phyloP scores from a whole-genome alignment of 2,113 vertebrate genomes.

The Podarcis muralis region DNA sequence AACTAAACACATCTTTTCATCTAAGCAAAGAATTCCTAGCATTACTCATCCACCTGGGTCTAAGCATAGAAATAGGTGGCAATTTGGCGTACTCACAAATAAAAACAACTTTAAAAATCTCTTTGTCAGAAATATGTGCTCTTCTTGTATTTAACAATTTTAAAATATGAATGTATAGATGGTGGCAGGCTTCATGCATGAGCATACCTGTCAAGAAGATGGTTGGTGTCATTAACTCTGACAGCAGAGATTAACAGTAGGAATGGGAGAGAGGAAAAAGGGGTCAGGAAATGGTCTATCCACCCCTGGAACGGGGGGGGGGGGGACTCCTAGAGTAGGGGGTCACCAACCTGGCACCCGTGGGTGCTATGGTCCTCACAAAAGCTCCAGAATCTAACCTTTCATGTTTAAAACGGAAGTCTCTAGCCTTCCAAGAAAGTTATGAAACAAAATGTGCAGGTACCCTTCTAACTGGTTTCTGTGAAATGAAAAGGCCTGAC shows the following conservation, averaged over 20 bases:
- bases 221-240: not conserved
- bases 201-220: not conserved
- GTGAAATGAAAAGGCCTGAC: too few relatives aligned
- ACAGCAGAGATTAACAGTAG: not conserved
- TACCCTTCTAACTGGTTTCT: too few relatives aligned
- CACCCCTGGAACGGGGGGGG: not conserved
- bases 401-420: too few relatives aligned
- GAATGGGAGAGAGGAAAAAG: not conserved
- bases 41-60: conserved; percentile 11
- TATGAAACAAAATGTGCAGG: too few relatives aligned
- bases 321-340: too few relatives aligned
- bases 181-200: not conserved
- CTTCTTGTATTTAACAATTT: conserved; percentile 51
- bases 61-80: conserved; percentile 33
- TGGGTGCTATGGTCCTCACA: too few relatives aligned
- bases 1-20: conserved; percentile 77
- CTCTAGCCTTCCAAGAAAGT: too few relatives aligned
- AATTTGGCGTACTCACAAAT: not conserved
- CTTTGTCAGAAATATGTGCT: conserved; percentile 20
- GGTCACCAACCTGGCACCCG: too few relatives aligned
- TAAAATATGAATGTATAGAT: not conserved
- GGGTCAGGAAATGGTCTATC: not conserved
- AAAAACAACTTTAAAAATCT: conserved; percentile 10
- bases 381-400: too few relatives aligned
- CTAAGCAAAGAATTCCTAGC: conserved; percentile 66